Evolutionary conservation across 2,113 vertebrate genomes (phyloP).

Genomic region (Rissa tridactyla): DNA sequence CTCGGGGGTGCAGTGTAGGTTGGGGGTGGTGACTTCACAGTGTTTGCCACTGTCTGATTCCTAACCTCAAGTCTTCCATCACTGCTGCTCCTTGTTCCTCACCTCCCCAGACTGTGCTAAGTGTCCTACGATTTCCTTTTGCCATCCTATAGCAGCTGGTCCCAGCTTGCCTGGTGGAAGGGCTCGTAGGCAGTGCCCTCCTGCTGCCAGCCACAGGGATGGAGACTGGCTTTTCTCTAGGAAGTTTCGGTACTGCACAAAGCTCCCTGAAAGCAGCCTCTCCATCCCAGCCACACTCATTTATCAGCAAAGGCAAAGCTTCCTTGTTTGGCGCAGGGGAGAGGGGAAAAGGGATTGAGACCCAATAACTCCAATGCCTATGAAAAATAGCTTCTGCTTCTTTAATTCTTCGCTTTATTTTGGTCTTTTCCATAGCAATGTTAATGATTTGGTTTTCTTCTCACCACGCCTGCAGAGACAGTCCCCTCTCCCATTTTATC

Average conservation of each 20-base stretch:
- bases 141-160: neutral
- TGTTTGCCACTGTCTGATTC: neutral
- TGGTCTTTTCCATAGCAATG: neutral
- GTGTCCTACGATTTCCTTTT: neutral
- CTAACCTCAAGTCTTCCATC: neutral
- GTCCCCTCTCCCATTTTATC: neutral
- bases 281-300: neutral
- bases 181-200: neutral
- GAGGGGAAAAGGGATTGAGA: neutral
- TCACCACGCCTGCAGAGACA: neutral
- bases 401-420: neutral
- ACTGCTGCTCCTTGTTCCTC: neutral
- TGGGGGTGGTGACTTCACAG: neutral
- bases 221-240: neutral
- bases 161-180: neutral
- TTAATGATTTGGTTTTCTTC: neutral
- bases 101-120: neutral
- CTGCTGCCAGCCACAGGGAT: neutral
- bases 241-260: neutral
- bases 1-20: neutral
- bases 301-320: neutral
- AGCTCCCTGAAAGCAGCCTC: neutral
- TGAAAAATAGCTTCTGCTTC: neutral
- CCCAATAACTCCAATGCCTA: neutral
- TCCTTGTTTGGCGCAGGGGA: neutral